Base-by-base conservation (phyloP, 2,888 invertebrate genomes). In the Nephrocerus scutellatus region DNA sequence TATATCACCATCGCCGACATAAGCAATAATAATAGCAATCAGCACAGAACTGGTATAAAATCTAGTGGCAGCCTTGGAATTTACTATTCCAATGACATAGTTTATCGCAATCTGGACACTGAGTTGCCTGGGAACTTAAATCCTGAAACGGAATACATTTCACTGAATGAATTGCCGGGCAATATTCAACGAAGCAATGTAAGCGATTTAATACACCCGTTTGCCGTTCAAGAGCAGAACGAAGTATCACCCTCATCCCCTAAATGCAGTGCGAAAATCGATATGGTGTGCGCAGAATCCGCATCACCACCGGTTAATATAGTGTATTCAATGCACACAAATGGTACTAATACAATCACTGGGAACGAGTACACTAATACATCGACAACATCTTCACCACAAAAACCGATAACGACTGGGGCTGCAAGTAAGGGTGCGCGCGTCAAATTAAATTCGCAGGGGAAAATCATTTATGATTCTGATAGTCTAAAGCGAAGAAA, bases 1-100 rank as follows among this genome's bases (percentile, higher is more conserved):
- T 88, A 88, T 66, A 88, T 88, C 8, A 87, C 86, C 33, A 84
- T 88, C 57, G 82, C 86, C 26, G 87, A 88, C 66, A 80, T 84
- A 39, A 77, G 80, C 61, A 84, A 84, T 62, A 84, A 84, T 57
- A 84, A 85, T 58, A 77, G 81, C 28, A 51, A 49, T 2, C 54
- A 58, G 32, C 49, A 51, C 36, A 49, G 30, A 20, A 16, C 39
- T 10, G 20, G 33, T 22, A 30, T 38, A 20, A 37, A 39, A 21
- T 34, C 44, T 5, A n/a, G n/a, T n/a, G 41, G 56, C 41, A 51
- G 56, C 40, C 54, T 63, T 41, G 68, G 65, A 43, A 62, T 73
- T 40, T 76, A 76, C 55, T 82, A 81, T 53, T 78, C 77, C 43
- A 83, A 79, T 62, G 82, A 83, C 57, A 70, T 79, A 36, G 74